Conservation (phyloP, 2,888 invertebrate genomes). For the Parnassius smintheus region DNA sequence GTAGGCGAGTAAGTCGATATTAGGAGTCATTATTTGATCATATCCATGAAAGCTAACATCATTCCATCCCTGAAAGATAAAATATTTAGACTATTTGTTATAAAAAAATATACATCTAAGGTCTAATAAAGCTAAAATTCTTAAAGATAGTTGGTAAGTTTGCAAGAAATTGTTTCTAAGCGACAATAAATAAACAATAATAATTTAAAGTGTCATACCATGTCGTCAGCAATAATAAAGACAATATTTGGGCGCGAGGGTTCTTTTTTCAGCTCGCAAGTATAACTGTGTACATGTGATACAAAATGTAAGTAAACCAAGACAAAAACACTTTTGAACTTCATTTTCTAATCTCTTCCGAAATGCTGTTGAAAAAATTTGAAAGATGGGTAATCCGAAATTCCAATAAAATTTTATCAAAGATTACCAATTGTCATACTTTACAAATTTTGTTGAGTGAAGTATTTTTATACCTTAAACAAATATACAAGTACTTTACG, state of each 20-base stretch:
- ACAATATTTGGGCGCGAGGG: conserved; percentile 83
- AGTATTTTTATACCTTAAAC: too few species aligned
- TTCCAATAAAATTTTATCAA: too few species aligned
- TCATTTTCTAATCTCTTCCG: neutral
- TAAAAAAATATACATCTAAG: too few species aligned
- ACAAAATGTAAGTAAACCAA: neutral
- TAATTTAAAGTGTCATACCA: conserved; percentile 78
- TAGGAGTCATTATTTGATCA: conserved; percentile 92
- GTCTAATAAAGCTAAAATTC: too few species aligned
- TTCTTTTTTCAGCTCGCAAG: conserved; percentile 1
- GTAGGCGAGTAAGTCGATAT: conserved; percentile 92
- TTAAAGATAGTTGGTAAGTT: too few species aligned
- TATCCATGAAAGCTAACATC: conserved; percentile 95
- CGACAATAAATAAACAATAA: conserved; percentile 3
- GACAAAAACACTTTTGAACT: neutral
- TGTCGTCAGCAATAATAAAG: conserved; percentile 89
- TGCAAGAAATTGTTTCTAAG: too few species aligned
- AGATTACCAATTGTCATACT: too few species aligned
- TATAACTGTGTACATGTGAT: neutral
- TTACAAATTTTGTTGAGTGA: too few species aligned
- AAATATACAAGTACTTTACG: too few species aligned
- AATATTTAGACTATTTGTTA: too few species aligned
- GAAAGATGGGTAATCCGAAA: too few species aligned
- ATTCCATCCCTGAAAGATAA: conserved; percentile 89
- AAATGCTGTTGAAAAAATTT: too few species aligned